Evolutionary conservation across 2,888 invertebrate species (phyloP), one percentile per base, ranked within the genome.

Genomic region (Eupeodes luniger): DNA sequence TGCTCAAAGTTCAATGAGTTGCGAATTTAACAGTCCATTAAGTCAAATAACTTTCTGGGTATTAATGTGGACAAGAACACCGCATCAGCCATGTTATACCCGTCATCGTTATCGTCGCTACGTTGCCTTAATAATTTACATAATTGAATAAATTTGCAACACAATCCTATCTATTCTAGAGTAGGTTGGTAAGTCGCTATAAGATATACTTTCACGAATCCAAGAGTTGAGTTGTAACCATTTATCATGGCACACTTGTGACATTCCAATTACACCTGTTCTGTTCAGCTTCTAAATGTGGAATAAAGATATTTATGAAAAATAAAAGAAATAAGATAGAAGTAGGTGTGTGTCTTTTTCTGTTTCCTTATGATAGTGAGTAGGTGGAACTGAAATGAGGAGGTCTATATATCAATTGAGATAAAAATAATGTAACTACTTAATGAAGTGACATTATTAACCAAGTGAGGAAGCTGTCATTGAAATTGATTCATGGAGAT

Each of bases 181-280:
- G 40, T 40, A 40, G 40, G 40, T 40, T 40, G 9, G 27, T 27
- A 27, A 27, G 3, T 27, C 27, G 9, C 40, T 51, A 49, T 47
- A 53, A 40, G 36, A 75, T 19, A 44, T 53, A 67, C 79, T 72
- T 81, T 59, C 59, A 72, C 64, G 81, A 61, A 59, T 59, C 64
- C 9, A 70, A 59, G 72, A 78, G 81, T 78, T 86, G 81, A 86
- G 81, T 72, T 83, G 80, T 74, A 81, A 81, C 87, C 84, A 87
- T 87, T 84, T 80, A 83, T 87, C 87, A 87, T 80, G 80, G 87
- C 47, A 76, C 77, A 84, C 80, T 87, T 87, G 87, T 87, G 87
- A 84, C 87, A 87, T 84, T 87, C 87, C 83, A 80, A 87, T 87
- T 87, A 84, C 84, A 87, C 80, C 83, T 83, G 87, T 87, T 87